Percentiles rank a stretch among this genome's conserved stretches.
Conservation (phyloP, 2,113 vertebrate genomes). For the Emydura subglobosa region DNA sequence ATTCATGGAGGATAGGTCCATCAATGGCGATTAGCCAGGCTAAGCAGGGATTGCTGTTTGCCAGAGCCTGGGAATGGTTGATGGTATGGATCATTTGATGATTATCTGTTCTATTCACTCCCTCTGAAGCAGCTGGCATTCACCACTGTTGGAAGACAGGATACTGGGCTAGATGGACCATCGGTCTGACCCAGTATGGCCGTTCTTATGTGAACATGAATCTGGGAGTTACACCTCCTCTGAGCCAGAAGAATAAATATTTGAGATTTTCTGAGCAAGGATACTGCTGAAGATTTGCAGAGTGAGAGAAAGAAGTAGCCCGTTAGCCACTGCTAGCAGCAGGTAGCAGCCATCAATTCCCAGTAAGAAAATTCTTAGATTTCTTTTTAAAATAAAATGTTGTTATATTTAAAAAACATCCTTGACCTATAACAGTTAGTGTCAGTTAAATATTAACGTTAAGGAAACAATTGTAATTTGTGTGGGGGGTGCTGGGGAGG, state of each 20-base stretch:
- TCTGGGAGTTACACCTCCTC: neutral
- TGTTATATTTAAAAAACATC: neutral
- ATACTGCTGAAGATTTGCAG: neutral
- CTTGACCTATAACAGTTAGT: neutral
- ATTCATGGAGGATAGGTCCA: no score
- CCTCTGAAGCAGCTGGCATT: no score
- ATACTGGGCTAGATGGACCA: no score
- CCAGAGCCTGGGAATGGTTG: no score
- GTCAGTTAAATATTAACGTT: neutral
- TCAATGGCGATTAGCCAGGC: no score
- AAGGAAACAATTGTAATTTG: neutral
- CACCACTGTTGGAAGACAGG: no score
- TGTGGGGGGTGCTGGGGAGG: neutral
- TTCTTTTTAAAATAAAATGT: neutral
- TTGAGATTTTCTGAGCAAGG: neutral
- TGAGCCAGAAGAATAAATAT: neutral
- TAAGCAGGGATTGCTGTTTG: no score
- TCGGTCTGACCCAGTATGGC: no score
- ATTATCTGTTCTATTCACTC: no score
- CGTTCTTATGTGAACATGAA: neutral
- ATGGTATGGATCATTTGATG: no score
- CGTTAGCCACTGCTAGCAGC: slow-evolving; percentile 12
- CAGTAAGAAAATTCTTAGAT: neutral
- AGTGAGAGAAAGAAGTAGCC: neutral
- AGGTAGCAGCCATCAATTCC: neutral